These are phyloP conservation scores for Erebia ligea DNA, from an alignment of 2,888 invertebrate genomes.

Conservation along the genomic window DNA sequence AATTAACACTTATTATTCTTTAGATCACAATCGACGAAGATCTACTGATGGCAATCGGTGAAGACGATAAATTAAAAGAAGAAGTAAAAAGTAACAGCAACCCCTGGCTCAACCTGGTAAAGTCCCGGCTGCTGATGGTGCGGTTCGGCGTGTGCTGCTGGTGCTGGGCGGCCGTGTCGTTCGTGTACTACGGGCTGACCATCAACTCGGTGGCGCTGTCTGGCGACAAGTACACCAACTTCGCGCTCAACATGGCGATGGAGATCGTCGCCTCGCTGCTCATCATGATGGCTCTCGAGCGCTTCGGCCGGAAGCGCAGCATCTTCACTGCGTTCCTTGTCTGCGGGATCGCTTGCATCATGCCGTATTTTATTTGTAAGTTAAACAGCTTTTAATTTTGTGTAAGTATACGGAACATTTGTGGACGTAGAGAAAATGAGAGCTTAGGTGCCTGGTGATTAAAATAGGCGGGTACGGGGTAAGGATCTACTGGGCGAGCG, in stretches of 20 bases:
- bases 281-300: constrained; percentile 73
- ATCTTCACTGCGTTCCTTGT: constrained; percentile 65
- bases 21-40: constrained; percentile 62
- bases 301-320: constrained; percentile 67
- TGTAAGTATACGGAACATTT: background rate
- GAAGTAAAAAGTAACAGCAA: constrained; percentile 39
- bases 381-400: background rate
- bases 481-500: no score
- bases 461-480: no score
- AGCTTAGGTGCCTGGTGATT: no score
- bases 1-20: background rate
- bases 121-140: constrained; percentile 58
- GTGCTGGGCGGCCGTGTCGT: constrained; percentile 89
- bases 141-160: constrained; percentile 63
- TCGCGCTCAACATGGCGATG: constrained; percentile 80
- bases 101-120: constrained; percentile 60
- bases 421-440: background rate
- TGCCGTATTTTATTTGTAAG: constrained; percentile 66
- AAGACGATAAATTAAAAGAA: constrained; percentile 36
- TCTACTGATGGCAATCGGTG: constrained; percentile 52
- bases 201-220: constrained; percentile 87
- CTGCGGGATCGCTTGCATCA: constrained; percentile 66
- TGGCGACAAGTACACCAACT: constrained; percentile 84
- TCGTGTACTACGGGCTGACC: constrained; percentile 91
- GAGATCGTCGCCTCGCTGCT: constrained; percentile 74